Conservation (phyloP, 2,888 invertebrate genomes). For the Leptinotarsa peninsularis region DNA sequence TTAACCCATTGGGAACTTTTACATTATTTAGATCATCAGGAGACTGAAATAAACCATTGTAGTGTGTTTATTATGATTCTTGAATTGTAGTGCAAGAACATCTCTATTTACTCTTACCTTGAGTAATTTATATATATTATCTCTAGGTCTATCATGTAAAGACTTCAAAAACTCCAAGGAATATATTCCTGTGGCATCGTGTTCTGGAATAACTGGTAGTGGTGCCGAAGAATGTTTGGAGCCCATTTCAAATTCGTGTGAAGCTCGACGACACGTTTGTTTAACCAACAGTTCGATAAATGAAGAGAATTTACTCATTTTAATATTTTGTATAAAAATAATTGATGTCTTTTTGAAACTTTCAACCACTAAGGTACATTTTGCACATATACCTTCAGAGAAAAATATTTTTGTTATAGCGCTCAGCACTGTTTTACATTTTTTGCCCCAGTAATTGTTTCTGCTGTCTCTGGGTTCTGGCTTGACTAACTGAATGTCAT, state of each 20-base stretch:
- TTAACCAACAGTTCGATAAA: conserved; percentile 55
- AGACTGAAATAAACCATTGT: conserved; percentile 24
- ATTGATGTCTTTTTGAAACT: conserved; percentile 5
- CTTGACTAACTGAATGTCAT: conserved; percentile 16
- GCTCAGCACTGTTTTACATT: conserved; percentile 6
- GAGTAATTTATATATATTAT: conserved; percentile 53
- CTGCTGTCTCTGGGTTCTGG: not conserved
- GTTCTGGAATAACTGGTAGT: conserved; percentile 40
- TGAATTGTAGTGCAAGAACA: not conserved
- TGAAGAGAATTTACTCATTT: conserved; percentile 48
- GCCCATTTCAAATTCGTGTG: conserved; percentile 56
- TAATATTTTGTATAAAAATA: conserved; percentile 24
- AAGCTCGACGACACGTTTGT: conserved; percentile 54
- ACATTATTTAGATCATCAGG: conserved; percentile 40
- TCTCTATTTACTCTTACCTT: conserved; percentile 46
- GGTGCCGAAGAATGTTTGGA: conserved; percentile 51
- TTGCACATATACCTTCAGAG: conserved; percentile 5
- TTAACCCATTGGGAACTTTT: conserved; percentile 41
- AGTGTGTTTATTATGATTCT: conserved; percentile 6
- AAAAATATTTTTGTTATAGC: conserved; percentile 14
- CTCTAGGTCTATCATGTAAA: conserved; percentile 55
- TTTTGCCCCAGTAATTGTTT: not conserved
- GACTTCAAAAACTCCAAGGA: conserved; percentile 56
- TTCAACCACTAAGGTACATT: conserved; percentile 12
- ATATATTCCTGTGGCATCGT: conserved; percentile 49